Evolutionary conservation across 2,888 invertebrate species (phyloP), one percentile per base, ranked within the genome.

Genomic region (Frankliniella fusca): DNA sequence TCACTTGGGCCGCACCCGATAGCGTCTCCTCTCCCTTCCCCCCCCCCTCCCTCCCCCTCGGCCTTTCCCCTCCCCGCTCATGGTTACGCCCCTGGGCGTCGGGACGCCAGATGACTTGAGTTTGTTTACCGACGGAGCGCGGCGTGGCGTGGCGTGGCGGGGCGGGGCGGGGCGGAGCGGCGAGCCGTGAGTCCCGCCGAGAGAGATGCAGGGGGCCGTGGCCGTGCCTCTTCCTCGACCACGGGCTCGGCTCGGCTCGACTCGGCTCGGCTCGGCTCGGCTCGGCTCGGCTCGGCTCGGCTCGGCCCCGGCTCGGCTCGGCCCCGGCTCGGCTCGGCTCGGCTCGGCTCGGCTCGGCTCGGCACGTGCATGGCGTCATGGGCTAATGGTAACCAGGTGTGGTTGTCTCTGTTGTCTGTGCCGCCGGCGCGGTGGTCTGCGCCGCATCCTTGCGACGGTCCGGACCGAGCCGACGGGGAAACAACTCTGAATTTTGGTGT

Each of bases 81-180:
- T 18, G n/a, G 61, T 61, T 61, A 61, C 61, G 61, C 61, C 61
- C 61, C 61, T 61, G 7, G 18, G 61, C 61, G 38, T 38, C 38
- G 38, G 61, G 61, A 18, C 70, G 27, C 70, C 70, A 76, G 70
- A 76, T 76, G 70, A 76, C 70, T 76, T 27, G 27, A 23, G 70
- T 76, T 76, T 76, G 70, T 76, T 76, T 76, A 76, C 70, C 70
- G 70, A 27, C 15, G 54, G 15, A 54, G 54, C 54, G 54, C 54
- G 54, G 54, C 54, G 18, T 9, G 54, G 54, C 54, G 54, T 2
- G 54, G 5, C 15, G 54, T 2, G 54, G n/a, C n/a, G n/a, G n/a
- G n/a, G n/a, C n/a, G n/a, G n/a, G n/a, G n/a, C n/a, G n/a, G n/a
- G n/a, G n/a, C n/a, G n/a, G n/a, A n/a, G n/a, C 54, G 54, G 54